Percentiles rank a stretch among this genome's conserved stretches.
phyloP scores from a whole-genome alignment of 1,140 invertebrate genomes.

The Drosophila melanogaster region Release_6_plus_ISO1_MT NC_004354.4:11320501-11321000 shows the following conservation, averaged over 20 bases:
- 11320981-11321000: no score
- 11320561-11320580: slow-evolving; percentile 35
- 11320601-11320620: slow-evolving; percentile 15
- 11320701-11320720: slow-evolving; percentile 54
- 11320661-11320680: background rate
- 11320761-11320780: slow-evolving; percentile 46
- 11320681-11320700: background rate
- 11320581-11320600: slow-evolving; percentile 39
- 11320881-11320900: background rate
- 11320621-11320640: slow-evolving; percentile 3
- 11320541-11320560: background rate
- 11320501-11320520: background rate
- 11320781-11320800: slow-evolving; percentile 45
- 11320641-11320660: slow-evolving; percentile 13
- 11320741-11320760: slow-evolving; percentile 49
- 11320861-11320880: background rate
- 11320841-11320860: slow-evolving; percentile 1
- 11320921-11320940: no score
- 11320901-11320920: background rate
- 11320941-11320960: no score
- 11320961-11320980: no score
- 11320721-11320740: slow-evolving; percentile 59
- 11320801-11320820: slow-evolving; percentile 23
- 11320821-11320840: slow-evolving; percentile 2
- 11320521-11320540: background rate